These are phyloP conservation scores for Mustela nigripes DNA, from an alignment of 2,113 vertebrate genomes.

Conservation along the genomic window DNA sequence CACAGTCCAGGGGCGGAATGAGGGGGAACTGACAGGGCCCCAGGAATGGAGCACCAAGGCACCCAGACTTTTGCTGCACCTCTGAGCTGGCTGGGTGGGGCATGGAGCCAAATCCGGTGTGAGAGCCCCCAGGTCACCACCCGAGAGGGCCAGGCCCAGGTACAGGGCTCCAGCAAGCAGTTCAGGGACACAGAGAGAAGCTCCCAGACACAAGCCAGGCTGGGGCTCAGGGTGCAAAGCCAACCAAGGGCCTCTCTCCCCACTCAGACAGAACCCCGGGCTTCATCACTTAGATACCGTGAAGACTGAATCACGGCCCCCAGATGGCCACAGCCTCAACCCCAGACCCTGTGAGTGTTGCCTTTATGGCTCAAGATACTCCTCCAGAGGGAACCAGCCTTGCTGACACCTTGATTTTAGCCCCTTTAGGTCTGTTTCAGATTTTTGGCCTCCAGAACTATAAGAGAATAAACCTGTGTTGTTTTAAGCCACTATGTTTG, in stretches of 20 bases:
- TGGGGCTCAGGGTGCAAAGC: neutral
- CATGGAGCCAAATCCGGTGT: accelerated
- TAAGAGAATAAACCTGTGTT: neutral
- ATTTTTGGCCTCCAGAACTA: neutral
- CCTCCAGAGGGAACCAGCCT: neutral
- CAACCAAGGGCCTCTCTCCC: neutral
- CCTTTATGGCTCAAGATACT: neutral
- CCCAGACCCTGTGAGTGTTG: neutral
- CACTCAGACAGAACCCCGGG: neutral
- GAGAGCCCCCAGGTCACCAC: neutral
- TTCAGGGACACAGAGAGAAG: neutral
- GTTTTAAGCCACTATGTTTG: neutral
- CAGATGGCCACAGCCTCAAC: neutral
- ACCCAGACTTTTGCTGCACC: neutral
- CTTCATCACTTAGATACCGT: neutral
- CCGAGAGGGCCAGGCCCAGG: too few species aligned
- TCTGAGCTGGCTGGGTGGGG: neutral
- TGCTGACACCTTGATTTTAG: neutral
- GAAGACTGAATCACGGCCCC: neutral
- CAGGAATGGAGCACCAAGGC: accelerated
- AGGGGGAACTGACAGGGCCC: neutral
- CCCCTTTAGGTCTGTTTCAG: neutral
- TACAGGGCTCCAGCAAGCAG: neutral
- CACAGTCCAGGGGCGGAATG: neutral
- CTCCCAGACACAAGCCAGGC: neutral